Base-by-base conservation (phyloP, 2,888 invertebrate species). In the Drosophila anomalipes region DNA sequence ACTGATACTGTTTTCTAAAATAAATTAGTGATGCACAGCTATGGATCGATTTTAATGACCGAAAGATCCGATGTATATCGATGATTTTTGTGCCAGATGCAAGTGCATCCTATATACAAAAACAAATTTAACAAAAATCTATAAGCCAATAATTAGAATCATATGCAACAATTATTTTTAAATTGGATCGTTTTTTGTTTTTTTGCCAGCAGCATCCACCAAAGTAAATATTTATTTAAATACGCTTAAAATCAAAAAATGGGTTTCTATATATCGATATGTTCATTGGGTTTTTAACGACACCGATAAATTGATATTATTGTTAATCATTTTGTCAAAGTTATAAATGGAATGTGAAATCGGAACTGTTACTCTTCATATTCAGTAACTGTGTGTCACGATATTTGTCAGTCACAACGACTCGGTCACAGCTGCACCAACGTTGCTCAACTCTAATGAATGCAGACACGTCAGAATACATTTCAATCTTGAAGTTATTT, bases 381-480 rank as follows among this genome's bases (percentile, higher is more conserved):
- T 47, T 26, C 12, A 56, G 26, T 28, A 22, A 35, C 22, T 22
- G 37, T 19, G 3, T 37, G 28, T 35, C 35, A 37, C 33, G 54
- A 28, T 19, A 39, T 28, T 19, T 56, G 26, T 28, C 37, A 28
- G 19, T 56, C 28, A 56, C 56, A 28, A 28, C 56, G 39, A 28
- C 4, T 39, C 56, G 6, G 10, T 56, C 37, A 28, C 19, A 32
- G 22, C 26, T 56, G 4, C n/a, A 28, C 7, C 26, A n/a, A 56
- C 28, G n/a, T 57, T 41, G 39, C 4, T 30, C 39, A 9, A 30
- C 30, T 30, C 28, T 41, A 14, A 2, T 57, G n/a, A n/a, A 28
- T 19, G 30, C 54, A 62, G 90, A 86, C 86, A 86, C 86, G 86
- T 86, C 86, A 86, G 80, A 85, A 71, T 68, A 57, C 22, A 70